phyloP scores from a whole-genome alignment of 2,113 vertebrate genomes.

The Pomatorhinus ruficollis region DNA sequence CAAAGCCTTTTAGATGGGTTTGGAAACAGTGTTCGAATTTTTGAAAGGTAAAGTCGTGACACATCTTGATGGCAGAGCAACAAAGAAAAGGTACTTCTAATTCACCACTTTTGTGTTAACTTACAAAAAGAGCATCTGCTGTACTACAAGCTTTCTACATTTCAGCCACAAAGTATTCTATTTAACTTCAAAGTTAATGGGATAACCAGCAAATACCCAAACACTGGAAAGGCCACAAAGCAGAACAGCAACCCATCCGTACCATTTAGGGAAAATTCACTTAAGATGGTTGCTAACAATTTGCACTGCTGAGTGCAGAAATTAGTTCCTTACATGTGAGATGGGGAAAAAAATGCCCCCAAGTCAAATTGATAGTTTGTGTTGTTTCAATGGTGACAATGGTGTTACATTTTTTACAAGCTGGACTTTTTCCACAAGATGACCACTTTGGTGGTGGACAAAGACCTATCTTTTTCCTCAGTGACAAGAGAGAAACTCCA shows the following conservation, averaged over 20 bases:
- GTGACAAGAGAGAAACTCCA: neutral
- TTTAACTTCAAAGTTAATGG: neutral
- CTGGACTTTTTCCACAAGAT: neutral
- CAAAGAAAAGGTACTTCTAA: neutral
- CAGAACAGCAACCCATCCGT: neutral
- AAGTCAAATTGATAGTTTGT: neutral
- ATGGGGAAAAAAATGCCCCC: neutral
- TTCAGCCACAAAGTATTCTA: neutral
- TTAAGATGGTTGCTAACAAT: neutral
- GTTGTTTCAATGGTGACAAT: neutral
- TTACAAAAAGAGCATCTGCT: neutral
- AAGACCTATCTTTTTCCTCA: neutral
- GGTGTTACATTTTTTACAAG: neutral
- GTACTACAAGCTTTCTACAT: neutral
- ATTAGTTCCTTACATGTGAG: neutral
- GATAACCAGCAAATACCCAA: neutral
- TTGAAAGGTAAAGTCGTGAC: neutral
- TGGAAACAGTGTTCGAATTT: neutral
- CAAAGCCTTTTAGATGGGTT: neutral
- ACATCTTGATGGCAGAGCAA: neutral
- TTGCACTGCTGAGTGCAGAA: neutral
- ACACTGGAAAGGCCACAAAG: neutral
- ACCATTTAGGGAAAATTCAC: neutral
- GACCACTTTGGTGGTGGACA: rapidly evolving
- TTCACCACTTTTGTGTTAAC: neutral